Conservation (phyloP, 2,797 vertebrate species). For the Paramormyrops hopkinsi region DNA sequence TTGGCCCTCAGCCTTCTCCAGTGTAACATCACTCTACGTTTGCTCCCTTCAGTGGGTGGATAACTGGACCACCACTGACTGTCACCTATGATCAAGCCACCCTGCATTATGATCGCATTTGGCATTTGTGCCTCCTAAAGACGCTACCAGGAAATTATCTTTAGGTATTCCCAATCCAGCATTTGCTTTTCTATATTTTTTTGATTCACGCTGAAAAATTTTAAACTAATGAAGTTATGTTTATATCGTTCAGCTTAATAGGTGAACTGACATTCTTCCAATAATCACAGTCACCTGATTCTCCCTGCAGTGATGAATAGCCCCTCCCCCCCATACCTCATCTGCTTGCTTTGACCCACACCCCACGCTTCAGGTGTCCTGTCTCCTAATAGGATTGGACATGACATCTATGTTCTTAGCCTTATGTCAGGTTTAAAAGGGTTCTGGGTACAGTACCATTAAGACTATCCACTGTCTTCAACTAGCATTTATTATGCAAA, state of each 20-base stretch:
- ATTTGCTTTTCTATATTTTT: not conserved
- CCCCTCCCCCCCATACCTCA: not conserved
- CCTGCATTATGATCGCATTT: not conserved
- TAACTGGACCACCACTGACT: not conserved
- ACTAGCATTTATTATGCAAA: conserved; percentile 12
- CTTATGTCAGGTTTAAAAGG: not conserved
- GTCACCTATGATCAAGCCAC: not conserved
- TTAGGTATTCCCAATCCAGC: not conserved
- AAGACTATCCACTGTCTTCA: not conserved
- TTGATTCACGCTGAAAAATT: not conserved
- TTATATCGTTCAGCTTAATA: not conserved
- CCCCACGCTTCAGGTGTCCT: conserved; percentile 39
- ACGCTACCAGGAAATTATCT: not conserved
- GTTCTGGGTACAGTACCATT: not conserved
- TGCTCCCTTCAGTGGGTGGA: not conserved
- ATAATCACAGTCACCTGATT: not conserved
- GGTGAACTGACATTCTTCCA: not conserved
- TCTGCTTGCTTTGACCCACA: conserved; percentile 22
- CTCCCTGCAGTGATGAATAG: not conserved
- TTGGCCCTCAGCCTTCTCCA: not conserved
- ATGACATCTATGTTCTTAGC: conserved; percentile 19
- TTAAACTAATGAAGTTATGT: not conserved
- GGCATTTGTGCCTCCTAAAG: not conserved
- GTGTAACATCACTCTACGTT: not conserved
- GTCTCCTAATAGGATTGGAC: conserved; percentile 30